A percentile compares a stretch with the other conserved stretches of the same genome.
phyloP scores from a whole-genome alignment of 2,113 vertebrate genomes.

The Lamprotornis superbus region DNA sequence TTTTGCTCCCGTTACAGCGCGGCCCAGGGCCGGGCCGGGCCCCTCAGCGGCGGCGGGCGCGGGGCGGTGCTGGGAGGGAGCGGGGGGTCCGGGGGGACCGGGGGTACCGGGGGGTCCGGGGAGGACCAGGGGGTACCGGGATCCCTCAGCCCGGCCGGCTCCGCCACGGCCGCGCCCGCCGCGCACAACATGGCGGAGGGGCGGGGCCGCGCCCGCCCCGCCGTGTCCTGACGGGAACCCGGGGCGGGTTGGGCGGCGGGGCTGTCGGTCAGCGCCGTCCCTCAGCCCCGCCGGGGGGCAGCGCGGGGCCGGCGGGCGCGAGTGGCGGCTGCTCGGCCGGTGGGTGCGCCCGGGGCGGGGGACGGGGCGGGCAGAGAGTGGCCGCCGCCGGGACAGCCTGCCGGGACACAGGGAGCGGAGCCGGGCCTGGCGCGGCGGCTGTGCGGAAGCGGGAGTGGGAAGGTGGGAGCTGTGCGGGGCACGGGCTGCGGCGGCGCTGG shows the following conservation, averaged over 20 bases:
- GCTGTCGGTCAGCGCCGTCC: neutral
- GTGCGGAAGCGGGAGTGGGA: neutral
- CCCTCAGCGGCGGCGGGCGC: neutral
- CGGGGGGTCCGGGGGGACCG: too few relatives aligned
- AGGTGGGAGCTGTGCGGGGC: neutral
- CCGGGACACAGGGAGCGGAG: neutral
- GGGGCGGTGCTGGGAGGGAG: neutral
- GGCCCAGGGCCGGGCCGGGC: too few relatives aligned
- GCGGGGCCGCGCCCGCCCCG: neutral
- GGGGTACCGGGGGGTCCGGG: too few relatives aligned
- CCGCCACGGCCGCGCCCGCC: neutral
- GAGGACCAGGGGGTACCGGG: too few relatives aligned
- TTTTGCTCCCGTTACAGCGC: fast-evolving
- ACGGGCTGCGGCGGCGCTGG: neutral
- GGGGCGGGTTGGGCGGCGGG: neutral
- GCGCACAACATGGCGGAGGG: neutral
- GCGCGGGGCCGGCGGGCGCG: neutral
- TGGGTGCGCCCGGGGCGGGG: neutral
- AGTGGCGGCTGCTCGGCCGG: neutral
- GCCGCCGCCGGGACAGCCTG: neutral
- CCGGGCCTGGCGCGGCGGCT: neutral
- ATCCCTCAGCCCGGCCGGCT: neutral
- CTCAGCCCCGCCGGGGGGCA: neutral
- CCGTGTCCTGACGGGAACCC: neutral
- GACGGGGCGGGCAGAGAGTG: neutral